These are phyloP conservation scores for Sinhomidia bicolor DNA, from an alignment of 2,888 invertebrate species.

Conservation along the genomic window DNA sequence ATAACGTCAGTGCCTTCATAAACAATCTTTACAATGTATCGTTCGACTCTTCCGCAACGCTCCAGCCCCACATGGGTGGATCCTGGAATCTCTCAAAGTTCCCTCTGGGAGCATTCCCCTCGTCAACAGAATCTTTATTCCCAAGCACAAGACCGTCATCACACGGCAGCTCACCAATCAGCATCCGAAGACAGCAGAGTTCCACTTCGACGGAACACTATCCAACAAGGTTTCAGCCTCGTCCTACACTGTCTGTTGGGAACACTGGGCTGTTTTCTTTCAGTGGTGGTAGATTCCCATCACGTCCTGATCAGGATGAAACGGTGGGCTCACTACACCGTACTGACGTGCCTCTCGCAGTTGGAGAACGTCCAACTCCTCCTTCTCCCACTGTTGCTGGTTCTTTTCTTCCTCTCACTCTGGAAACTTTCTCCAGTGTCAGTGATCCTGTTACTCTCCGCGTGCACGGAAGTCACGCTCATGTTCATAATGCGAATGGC, in stretches of 20 bases:
- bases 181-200: background rate
- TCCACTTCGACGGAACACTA: conserved; percentile 45
- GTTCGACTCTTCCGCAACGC: conserved; percentile 59
- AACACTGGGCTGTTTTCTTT: conserved; percentile 61
- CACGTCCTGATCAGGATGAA: conserved; percentile 76
- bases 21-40: conserved; percentile 68
- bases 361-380: conserved; percentile 79
- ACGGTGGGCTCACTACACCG: conserved; percentile 77
- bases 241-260: conserved; percentile 68
- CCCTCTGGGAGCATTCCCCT: conserved; percentile 33
- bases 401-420: conserved; percentile 80
- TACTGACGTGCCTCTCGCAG: conserved; percentile 77
- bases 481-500: conserved; percentile 79
- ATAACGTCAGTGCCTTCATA: conserved; percentile 46
- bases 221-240: conserved; percentile 70
- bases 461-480: conserved; percentile 77
- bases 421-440: conserved; percentile 80
- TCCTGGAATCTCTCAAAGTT: conserved; percentile 47
- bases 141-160: conserved; percentile 27
- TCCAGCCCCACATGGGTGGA: conserved; percentile 47
- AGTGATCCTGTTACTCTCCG: conserved; percentile 77
- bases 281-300: conserved; percentile 70
- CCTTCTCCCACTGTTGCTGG: conserved; percentile 78
- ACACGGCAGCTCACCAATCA: conserved; percentile 31
- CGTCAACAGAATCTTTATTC: conserved; percentile 40